phyloP scores from a whole-genome alignment of 2,888 invertebrate species.

The Odiellus spinosus region DNA sequence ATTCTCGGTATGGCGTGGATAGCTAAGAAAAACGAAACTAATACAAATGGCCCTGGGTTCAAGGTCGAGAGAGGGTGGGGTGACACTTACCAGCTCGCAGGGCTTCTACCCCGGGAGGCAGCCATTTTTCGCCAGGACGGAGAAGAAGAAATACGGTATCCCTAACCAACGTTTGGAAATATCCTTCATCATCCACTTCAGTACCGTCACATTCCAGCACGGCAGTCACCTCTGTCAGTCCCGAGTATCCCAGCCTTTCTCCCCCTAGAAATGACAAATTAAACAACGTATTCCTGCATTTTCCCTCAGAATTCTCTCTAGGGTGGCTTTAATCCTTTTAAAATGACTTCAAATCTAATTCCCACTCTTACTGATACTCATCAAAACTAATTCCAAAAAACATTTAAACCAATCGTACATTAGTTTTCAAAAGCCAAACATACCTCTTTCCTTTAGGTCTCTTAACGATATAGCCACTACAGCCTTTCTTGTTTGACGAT shows the following conservation, averaged over 20 bases:
- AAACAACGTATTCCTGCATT: neutral
- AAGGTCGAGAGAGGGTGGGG: neutral
- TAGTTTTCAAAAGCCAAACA: too few relatives aligned
- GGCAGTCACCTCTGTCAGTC: constrained; percentile 35
- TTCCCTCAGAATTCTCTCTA: too few relatives aligned
- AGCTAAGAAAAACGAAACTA: constrained; percentile 38
- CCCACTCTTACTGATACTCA: too few relatives aligned
- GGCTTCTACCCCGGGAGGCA: constrained; percentile 83
- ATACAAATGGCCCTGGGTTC: neutral
- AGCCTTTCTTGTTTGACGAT: constrained; percentile 20
- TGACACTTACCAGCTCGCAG: constrained; percentile 68
- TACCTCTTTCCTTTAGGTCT: constrained; percentile 18
- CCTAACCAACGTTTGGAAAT: constrained; percentile 74
- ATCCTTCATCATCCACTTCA: constrained; percentile 88
- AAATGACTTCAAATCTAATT: too few relatives aligned
- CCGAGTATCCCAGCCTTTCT: constrained; percentile 14
- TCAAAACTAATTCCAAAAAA: too few relatives aligned
- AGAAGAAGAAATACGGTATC: constrained; percentile 51
- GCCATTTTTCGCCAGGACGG: constrained; percentile 80
- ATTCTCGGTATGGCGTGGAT: constrained; percentile 90
- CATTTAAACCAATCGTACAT: too few relatives aligned
- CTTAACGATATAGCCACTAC: constrained; percentile 19
- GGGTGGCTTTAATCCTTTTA: too few relatives aligned
- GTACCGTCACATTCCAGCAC: constrained; percentile 85
- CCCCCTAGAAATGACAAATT: constrained; percentile 5